phyloP scores from a whole-genome alignment of 2,113 vertebrate species.

The Neotragus moschatus region DNA sequence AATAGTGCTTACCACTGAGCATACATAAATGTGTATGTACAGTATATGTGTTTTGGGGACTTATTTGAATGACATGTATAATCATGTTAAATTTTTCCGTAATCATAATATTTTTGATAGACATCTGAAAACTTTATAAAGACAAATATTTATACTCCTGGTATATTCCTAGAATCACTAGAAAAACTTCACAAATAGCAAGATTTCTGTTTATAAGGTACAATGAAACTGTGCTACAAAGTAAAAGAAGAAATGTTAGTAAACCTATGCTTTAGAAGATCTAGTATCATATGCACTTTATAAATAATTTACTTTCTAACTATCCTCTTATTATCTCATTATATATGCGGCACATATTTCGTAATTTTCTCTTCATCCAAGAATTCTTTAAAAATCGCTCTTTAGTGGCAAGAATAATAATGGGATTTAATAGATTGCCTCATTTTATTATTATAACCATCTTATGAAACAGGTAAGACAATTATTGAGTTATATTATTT shows the following conservation, averaged over 20 bases:
- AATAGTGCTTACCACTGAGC: background rate
- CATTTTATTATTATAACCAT: background rate
- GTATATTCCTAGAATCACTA: background rate
- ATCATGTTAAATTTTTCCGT: background rate
- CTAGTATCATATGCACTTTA: background rate
- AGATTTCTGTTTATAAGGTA: background rate
- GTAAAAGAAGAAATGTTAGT: background rate
- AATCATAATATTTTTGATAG: background rate
- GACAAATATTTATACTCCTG: background rate
- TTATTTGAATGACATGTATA: background rate
- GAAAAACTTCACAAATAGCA: background rate
- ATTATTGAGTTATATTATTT: background rate
- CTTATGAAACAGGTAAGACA: background rate
- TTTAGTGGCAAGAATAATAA: background rate
- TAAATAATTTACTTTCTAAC: background rate
- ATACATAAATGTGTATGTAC: background rate
- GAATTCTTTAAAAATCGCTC: background rate
- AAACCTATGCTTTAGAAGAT: background rate
- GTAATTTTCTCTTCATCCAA: background rate
- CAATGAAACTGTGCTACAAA: background rate
- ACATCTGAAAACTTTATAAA: background rate
- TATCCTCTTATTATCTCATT: background rate
- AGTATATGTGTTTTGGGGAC: too few relatives aligned
- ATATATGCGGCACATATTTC: background rate
- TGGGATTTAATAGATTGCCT: background rate